These are phyloP conservation scores for Hemicrepidius hirtus DNA, from an alignment of 2,888 invertebrate species.

Conservation along the genomic window DNA sequence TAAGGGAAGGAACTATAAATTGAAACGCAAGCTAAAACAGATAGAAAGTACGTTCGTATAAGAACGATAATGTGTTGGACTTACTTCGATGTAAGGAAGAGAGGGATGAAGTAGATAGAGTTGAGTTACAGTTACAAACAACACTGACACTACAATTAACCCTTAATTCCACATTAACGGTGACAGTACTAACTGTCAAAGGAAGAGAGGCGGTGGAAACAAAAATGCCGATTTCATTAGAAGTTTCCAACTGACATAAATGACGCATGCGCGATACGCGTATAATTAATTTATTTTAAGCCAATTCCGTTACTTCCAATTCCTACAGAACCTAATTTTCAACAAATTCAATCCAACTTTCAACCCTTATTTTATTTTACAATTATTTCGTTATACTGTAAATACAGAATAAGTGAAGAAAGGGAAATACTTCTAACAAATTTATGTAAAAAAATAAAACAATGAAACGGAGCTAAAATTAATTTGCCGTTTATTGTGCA, in stretches of 20 bases:
- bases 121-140: constrained; percentile 43
- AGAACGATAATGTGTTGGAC: constrained; percentile 8
- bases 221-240: constrained; percentile 40
- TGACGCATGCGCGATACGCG: constrained; percentile 13
- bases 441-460: too few species aligned
- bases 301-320: neutral
- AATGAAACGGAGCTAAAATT: too few species aligned
- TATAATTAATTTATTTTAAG: neutral
- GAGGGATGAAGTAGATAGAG: constrained; percentile 40
- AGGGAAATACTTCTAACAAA: too few species aligned
- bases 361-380: too few species aligned
- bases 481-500: too few species aligned
- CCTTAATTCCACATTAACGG: constrained; percentile 44
- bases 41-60: neutral
- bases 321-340: neutral
- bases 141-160: constrained; percentile 47
- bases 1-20: neutral
- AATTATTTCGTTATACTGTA: too few species aligned
- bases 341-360: too few species aligned
- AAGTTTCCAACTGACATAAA: constrained; percentile 19
- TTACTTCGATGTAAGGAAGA: constrained; percentile 42
- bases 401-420: too few species aligned
- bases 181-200: constrained; percentile 48
- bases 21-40: neutral
- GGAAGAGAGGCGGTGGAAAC: constrained; percentile 43